phyloP scores from a whole-genome alignment of 2,797 vertebrate genomes.

The Micropoecilia bifurca region DNA sequence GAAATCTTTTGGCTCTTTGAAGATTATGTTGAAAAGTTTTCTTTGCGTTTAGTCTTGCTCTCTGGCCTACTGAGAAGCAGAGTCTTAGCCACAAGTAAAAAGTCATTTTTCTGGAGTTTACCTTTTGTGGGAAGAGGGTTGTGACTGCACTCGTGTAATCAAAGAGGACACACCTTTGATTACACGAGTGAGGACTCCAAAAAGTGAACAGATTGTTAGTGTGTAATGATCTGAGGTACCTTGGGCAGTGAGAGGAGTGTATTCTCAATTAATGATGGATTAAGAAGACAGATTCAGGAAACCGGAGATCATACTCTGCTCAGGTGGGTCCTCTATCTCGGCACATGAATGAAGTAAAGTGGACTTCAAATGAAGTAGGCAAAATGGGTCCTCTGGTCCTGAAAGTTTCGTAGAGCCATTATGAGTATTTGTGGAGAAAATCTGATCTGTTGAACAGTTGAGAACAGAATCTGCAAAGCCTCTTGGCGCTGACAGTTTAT shows the following conservation, averaged over 20 bases:
- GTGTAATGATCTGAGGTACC: constrained; percentile 69
- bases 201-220: constrained; percentile 64
- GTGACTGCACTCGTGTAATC: constrained; percentile 51
- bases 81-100: constrained; percentile 28
- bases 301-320: constrained; percentile 65
- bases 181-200: constrained; percentile 11
- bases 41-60: constrained; percentile 36
- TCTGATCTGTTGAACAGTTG: constrained; percentile 58
- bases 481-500: constrained; percentile 59
- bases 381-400: constrained; percentile 52
- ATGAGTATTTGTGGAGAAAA: constrained; percentile 59
- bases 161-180: constrained; percentile 53
- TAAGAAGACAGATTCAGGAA: constrained; percentile 57
- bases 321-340: constrained; percentile 73
- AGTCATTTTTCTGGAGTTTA: constrained; percentile 42
- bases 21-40: constrained; percentile 44
- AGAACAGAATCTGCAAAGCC: constrained; percentile 54
- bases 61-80: constrained; percentile 33
- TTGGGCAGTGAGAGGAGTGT: constrained; percentile 63
- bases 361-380: constrained; percentile 56
- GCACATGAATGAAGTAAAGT: constrained; percentile 66
- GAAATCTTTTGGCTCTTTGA: constrained; percentile 37
- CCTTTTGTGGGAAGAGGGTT: constrained; percentile 51
- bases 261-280: constrained; percentile 66
- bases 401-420: constrained; percentile 59